Evolutionary conservation across 2,113 vertebrate genomes (phyloP).

Genomic region (Indicator indicator): DNA sequence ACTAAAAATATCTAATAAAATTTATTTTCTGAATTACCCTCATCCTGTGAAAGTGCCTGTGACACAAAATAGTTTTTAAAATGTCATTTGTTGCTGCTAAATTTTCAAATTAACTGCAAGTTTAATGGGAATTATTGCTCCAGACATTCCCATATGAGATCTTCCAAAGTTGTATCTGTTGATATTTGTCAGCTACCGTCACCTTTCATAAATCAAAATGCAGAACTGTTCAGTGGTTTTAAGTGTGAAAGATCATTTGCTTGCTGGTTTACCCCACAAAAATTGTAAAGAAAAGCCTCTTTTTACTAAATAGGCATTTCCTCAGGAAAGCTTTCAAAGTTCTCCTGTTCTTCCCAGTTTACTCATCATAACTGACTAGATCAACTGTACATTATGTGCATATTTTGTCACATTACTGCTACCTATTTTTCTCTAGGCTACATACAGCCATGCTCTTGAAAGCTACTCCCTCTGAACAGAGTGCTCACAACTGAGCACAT

Average conservation of each 20-base stretch:
- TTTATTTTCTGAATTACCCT: conserved; percentile 43
- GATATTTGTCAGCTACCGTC: neutral
- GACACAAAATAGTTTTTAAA: conserved; percentile 42
- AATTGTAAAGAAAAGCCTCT: neutral
- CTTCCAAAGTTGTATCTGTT: conserved; percentile 45
- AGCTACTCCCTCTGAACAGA: rapidly evolving
- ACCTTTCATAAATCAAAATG: neutral
- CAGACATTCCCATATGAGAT: conserved; percentile 40
- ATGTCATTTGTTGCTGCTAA: conserved; percentile 34
- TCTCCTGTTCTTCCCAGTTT: neutral
- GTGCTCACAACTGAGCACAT: rapidly evolving
- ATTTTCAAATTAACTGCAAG: conserved; percentile 44
- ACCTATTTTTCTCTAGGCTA: neutral
- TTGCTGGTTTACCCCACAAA: neutral
- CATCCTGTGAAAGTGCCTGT: conserved; percentile 29
- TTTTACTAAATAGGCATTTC: neutral
- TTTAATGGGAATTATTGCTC: conserved; percentile 56
- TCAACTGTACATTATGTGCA: neutral
- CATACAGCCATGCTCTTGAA: too few relatives aligned
- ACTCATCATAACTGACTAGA: neutral
- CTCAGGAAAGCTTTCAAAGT: neutral
- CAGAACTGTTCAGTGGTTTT: neutral
- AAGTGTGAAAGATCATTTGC: conserved; percentile 4
- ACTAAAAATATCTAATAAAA: conserved; percentile 53
- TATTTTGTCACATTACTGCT: neutral